phyloP scores from a whole-genome alignment of 2,797 vertebrate species.

The Artibeus lituratus region DNA sequence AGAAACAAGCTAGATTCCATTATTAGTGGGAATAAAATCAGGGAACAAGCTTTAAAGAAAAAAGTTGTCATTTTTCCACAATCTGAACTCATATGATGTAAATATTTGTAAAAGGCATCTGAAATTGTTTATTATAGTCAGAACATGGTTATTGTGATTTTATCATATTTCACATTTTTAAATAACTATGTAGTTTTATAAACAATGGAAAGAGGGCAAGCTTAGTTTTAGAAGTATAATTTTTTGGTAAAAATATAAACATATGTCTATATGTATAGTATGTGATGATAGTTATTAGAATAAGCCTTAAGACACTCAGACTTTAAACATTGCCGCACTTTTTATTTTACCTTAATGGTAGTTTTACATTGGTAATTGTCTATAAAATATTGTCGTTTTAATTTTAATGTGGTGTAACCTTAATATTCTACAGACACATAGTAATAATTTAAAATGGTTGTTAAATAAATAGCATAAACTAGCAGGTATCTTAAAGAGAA shows the following conservation, averaged over 20 bases:
- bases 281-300: background rate
- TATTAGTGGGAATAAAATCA: constrained; percentile 44
- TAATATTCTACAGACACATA: background rate
- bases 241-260: background rate
- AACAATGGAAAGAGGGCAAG: background rate
- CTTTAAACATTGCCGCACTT: background rate
- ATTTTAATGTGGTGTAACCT: background rate
- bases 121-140: background rate
- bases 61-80: background rate
- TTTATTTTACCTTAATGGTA: background rate
- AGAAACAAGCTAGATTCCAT: constrained; percentile 17
- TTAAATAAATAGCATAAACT: background rate
- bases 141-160: background rate
- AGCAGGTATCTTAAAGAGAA: background rate
- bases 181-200: background rate
- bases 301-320: background rate
- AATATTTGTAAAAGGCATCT: constrained; percentile 21
- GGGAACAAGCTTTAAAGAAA: background rate
- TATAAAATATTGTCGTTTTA: background rate
- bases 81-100: background rate
- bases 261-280: background rate
- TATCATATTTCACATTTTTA: background rate
- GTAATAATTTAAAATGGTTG: background rate
- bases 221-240: background rate
- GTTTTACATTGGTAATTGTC: background rate